phyloP scores from a whole-genome alignment of 2,888 invertebrate species.

The Drosophila monieri region DNA sequence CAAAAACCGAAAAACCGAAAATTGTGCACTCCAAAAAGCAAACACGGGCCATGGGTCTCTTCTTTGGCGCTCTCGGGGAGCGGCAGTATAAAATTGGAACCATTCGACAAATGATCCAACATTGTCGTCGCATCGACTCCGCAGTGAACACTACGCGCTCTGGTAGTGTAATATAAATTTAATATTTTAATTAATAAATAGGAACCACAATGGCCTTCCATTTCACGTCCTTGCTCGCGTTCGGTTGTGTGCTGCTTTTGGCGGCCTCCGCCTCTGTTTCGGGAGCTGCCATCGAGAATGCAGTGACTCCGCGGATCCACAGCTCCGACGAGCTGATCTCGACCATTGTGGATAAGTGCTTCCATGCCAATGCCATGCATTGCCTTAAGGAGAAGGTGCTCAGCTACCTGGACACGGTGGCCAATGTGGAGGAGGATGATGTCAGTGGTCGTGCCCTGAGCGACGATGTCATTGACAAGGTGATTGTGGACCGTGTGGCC shows the following conservation, averaged over 20 bases:
- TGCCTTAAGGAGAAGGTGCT: constrained; percentile 92
- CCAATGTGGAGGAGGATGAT: constrained; percentile 87
- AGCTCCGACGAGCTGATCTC: constrained; percentile 89
- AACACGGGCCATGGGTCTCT: constrained; percentile 23
- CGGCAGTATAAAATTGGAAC: constrained; percentile 84
- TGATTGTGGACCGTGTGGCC: constrained; percentile 89
- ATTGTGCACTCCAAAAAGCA: constrained; percentile 63
- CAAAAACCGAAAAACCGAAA: constrained; percentile 55
- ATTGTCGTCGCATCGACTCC: constrained; percentile 83
- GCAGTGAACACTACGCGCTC: constrained; percentile 80
- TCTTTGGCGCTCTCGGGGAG: constrained; percentile 75
- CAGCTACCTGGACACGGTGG: constrained; percentile 89
- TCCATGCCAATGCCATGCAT: constrained; percentile 87
- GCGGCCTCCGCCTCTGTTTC: constrained; percentile 83
- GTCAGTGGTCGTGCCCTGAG: constrained; percentile 86
- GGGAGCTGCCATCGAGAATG: constrained; percentile 85
- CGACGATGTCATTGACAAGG: constrained; percentile 88
- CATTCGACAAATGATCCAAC: constrained; percentile 82
- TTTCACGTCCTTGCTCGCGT: constrained; percentile 85
- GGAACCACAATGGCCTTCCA: constrained; percentile 79
- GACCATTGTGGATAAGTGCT: constrained; percentile 90
- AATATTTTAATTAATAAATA: constrained; percentile 34
- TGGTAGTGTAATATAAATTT: constrained; percentile 52
- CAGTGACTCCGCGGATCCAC: constrained; percentile 85
- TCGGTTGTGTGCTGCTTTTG: constrained; percentile 85